Evolutionary conservation across 2,797 vertebrate genomes (phyloP), one percentile per base, ranked within the genome.

Genomic region (Microchirus variegatus): DNA sequence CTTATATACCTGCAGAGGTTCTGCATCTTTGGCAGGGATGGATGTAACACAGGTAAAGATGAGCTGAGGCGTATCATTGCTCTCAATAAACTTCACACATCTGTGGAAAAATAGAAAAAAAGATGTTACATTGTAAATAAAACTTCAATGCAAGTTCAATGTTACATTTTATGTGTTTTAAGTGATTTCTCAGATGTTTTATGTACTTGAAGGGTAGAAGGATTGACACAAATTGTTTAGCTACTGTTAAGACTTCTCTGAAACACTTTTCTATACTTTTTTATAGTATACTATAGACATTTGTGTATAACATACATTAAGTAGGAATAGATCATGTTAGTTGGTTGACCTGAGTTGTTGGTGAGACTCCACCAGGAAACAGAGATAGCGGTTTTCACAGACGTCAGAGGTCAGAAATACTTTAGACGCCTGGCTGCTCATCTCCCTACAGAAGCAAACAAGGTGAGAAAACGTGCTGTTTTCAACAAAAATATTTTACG

Each of bases 1-100:
- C n/a, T 1, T 11, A 42, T 22, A 40, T 89, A 98, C 98, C 94
- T 96, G 89, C 51, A 99, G 90, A 0, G 96, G 95, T 17, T 93
- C 95, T 0, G 96, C 98, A 36, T 99, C 97, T 87, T 96, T 98
- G 53, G 97, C 97, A 3, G 91, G 87, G 70, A 99, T 93, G 38
- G 83, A 93, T 10, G 95, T 96, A 48, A 98, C 82, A 1, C 96
- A 94, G 10, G 95, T 92, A 67, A 99, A 98, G 82, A 99, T 98
- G 53, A 99, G 90, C 81, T 96, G 96, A 0, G 94, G 93, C 0
- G 92, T 90, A 75, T 97, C 95, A 0, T 98, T 98, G 91, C 94
- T 97, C 78, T 99, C 95, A 57, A 99, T 92, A 88, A 97, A 97
- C 83, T 97, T 99, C 13, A 99, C 94, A 92, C 96, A 96, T 63